Conservation (phyloP, 2,888 invertebrate species). For the Oscheius sp. region DNA sequence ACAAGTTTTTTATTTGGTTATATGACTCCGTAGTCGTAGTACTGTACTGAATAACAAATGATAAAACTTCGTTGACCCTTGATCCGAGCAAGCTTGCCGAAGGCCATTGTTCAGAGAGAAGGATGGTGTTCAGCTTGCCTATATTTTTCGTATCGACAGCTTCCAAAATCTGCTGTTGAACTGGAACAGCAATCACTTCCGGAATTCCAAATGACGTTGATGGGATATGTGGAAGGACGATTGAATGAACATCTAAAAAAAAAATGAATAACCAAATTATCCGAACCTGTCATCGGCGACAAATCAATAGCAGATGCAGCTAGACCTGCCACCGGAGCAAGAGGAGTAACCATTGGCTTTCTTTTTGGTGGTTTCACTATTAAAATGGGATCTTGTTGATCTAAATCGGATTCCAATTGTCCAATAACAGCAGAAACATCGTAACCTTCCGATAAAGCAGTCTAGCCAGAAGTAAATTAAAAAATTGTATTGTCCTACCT, state of each 20-base stretch:
- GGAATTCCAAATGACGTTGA: too few relatives aligned
- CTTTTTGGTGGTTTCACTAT: not conserved
- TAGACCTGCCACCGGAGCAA: too few relatives aligned
- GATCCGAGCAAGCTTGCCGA: not conserved
- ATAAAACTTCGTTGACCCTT: not conserved
- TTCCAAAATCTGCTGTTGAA: not conserved
- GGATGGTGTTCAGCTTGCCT: not conserved
- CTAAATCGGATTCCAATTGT: not conserved
- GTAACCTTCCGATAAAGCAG: slow-evolving; percentile 2
- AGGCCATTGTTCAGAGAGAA: too few relatives aligned
- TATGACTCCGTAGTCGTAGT: not conserved
- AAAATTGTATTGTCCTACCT: not conserved
- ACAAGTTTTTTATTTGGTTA: not conserved
- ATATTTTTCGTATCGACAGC: not conserved
- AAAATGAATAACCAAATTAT: too few relatives aligned
- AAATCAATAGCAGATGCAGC: too few relatives aligned
- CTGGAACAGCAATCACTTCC: not conserved
- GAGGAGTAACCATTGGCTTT: not conserved
- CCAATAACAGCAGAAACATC: slow-evolving; percentile 10
- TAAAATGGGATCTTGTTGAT: not conserved
- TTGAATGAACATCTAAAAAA: too few relatives aligned
- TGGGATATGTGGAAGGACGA: not conserved
- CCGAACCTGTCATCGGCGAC: too few relatives aligned
- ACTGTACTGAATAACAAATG: not conserved
- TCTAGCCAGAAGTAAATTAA: not conserved